A percentile compares a stretch with the other conserved stretches of the same genome.
Evolutionary conservation across 1,140 invertebrate genomes (phyloP).

Genomic region (Temnothorax curvispinosus): DNA sequence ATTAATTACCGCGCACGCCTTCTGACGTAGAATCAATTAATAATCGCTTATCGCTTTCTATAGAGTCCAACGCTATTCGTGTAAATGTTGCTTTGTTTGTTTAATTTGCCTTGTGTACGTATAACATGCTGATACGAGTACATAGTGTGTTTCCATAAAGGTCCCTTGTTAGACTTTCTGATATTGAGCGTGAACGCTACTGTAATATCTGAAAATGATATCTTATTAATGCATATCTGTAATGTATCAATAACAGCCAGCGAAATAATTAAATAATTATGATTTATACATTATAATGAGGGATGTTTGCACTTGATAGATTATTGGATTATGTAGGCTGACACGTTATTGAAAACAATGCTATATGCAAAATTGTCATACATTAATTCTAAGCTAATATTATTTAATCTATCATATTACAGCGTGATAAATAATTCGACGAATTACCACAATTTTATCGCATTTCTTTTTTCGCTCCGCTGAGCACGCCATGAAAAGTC

Average conservation of each 20-base stretch:
- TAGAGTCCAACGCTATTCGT: conserved; percentile 26
- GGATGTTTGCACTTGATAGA: conserved; percentile 7
- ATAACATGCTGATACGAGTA: conserved; percentile 44
- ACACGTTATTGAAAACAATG: not conserved
- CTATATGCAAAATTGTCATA: not conserved
- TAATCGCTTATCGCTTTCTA: conserved; percentile 55
- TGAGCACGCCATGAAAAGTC: conserved; percentile 33
- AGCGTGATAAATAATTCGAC: not conserved
- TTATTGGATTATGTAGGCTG: not conserved
- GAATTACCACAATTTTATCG: conserved; percentile 8
- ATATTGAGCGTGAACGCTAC: conserved; percentile 20
- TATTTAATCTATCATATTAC: not conserved
- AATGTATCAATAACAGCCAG: conserved; percentile 21
- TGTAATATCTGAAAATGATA: conserved; percentile 38
- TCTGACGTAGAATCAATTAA: conserved; percentile 51
- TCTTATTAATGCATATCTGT: conserved; percentile 36
- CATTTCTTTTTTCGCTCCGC: conserved; percentile 15
- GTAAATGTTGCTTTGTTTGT: conserved; percentile 50
- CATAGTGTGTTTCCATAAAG: conserved; percentile 22
- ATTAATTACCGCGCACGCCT: conserved; percentile 42
- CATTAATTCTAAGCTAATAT: conserved; percentile 23
- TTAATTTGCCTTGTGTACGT: conserved; percentile 43
- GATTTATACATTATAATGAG: conserved; percentile 12
- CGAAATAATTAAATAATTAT: conserved; percentile 39
- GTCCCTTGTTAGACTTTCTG: not conserved